These are phyloP conservation scores for Eugnorisma glareosa DNA, from an alignment of 2,888 invertebrate species.

Conservation along the genomic window DNA sequence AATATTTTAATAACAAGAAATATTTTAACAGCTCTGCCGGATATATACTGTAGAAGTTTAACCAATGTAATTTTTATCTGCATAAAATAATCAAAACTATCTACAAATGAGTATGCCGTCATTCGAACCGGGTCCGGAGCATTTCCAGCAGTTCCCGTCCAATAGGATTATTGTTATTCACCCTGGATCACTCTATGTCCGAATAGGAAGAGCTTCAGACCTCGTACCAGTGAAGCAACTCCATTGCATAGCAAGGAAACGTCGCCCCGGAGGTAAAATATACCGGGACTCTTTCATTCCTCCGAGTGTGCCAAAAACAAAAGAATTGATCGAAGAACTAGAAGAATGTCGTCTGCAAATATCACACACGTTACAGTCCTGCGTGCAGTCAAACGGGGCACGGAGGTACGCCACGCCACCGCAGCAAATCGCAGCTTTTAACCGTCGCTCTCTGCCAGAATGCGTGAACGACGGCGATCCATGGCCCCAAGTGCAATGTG, in stretches of 20 bases:
- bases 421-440: constrained; percentile 97
- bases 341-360: constrained; percentile 96
- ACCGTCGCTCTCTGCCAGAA: constrained; percentile 94
- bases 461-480: constrained; percentile 90
- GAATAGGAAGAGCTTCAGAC: constrained; percentile 98
- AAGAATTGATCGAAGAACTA: constrained; percentile 93
- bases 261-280: constrained; percentile 88
- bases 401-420: constrained; percentile 96
- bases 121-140: constrained; percentile 84
- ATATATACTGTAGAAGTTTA: background rate
- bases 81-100: background rate
- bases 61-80: constrained; percentile 5
- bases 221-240: constrained; percentile 95
- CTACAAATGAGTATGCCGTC: constrained; percentile 81
- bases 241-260: constrained; percentile 95
- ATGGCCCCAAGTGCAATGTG: constrained; percentile 92
- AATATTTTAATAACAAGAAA: background rate
- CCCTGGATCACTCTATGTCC: constrained; percentile 96
- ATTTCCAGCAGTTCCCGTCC: constrained; percentile 93
- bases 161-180: constrained; percentile 98
- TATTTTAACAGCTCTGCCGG: background rate
- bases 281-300: constrained; percentile 93
- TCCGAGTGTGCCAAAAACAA: constrained; percentile 91
- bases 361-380: constrained; percentile 96
- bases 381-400: constrained; percentile 95